Evolutionary conservation across 2,888 invertebrate species (phyloP), one percentile per base, ranked within the genome.

Genomic region (Mellilla xanthometata): DNA sequence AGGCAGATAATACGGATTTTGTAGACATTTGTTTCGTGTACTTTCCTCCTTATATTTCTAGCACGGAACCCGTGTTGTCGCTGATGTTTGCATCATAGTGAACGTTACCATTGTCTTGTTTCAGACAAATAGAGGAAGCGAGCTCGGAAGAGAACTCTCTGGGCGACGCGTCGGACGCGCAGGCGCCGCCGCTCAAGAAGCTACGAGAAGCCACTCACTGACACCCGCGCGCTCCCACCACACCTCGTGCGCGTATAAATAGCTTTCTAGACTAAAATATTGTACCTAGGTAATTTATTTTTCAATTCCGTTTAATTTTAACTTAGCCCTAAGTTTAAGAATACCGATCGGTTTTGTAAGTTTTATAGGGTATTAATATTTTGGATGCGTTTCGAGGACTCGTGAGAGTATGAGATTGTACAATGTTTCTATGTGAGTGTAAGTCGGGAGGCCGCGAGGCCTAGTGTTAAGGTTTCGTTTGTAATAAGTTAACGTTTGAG

Each of bases 261-360:
- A 87, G 82, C 86, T 86, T 82, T 76, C 72, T 87, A 88, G 86
- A 85, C 81, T 86, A 83, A 87, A 82, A 86, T 79, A 88, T 87
- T 89, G 88, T 90, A 90, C 89, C 90, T 90, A 90, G 90, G 86
- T 90, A 90, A 90, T 90, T 90, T 90, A 90, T 90, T 90, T 86
- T 89, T 86, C 81, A 90, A 90, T 90, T 90, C 90, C 90, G 90
- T 80, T 90, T 90, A 89, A 87, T 89, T 87, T 86, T 88, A 88
- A 88, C 76, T 83, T 90, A 90, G 89, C 56, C 56, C 76, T 87
- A 90, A 88, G 87, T 87, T 87, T 83, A 84, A 80, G 74, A 76
- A 65, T 85, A 88, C 83, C 87, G 83, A 76, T 81, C 81, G 86
- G 77, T 90, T 90, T 90, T 90, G 88, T 90, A 90, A 89, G 90